phyloP scores from a whole-genome alignment of 2,797 vertebrate genomes.

The Rhyacichthys aspro region DNA sequence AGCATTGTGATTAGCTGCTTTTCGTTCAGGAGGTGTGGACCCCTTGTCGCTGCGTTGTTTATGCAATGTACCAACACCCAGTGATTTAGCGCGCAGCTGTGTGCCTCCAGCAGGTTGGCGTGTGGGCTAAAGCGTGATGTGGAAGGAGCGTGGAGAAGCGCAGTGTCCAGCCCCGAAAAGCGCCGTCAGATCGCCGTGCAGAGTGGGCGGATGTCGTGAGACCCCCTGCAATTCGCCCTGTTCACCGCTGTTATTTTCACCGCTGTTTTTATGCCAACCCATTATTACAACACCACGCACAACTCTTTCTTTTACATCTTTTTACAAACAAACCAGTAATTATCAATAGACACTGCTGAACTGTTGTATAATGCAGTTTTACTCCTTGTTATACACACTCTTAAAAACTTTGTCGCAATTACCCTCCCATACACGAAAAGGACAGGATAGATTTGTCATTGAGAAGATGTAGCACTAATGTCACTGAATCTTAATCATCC shows the following conservation, averaged over 20 bases:
- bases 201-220: slow-evolving; percentile 73
- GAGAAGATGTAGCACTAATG: neutral
- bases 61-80: slow-evolving; percentile 21
- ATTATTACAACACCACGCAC: slow-evolving; percentile 38
- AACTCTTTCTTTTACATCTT: neutral
- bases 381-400: neutral
- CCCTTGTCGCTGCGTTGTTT: slow-evolving; percentile 19
- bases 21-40: slow-evolving; percentile 27
- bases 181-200: slow-evolving; percentile 47
- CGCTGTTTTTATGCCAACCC: slow-evolving; percentile 31
- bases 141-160: slow-evolving; percentile 27
- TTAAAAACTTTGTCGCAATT: too few species aligned
- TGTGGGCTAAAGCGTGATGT: slow-evolving; percentile 41
- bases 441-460: neutral
- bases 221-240: slow-evolving; percentile 46
- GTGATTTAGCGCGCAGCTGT: slow-evolving; percentile 34
- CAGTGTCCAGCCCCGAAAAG: slow-evolving; percentile 47
- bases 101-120: slow-evolving; percentile 11
- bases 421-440: too few species aligned
- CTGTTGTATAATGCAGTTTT: too few species aligned
- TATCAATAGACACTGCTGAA: too few species aligned
- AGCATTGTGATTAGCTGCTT: slow-evolving; percentile 63
- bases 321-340: slow-evolving; percentile 9
- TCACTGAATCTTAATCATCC: slow-evolving; percentile 35
- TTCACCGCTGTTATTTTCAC: slow-evolving; percentile 52